A percentile compares a stretch with the other conserved stretches of the same genome.
phyloP scores from a whole-genome alignment of 2,888 invertebrate species.

The Glyphotaelius pellucidus region DNA sequence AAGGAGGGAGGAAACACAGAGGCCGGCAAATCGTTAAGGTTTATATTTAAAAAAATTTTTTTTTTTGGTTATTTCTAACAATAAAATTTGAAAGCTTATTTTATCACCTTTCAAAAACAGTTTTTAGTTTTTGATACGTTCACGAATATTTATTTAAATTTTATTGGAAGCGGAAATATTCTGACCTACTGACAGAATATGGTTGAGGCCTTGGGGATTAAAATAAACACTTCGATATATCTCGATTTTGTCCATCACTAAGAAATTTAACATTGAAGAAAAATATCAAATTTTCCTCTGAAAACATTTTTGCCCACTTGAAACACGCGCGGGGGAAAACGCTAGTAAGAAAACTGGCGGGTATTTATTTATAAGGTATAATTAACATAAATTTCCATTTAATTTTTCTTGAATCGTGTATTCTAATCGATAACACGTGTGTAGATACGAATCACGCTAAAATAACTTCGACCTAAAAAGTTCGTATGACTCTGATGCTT shows the following conservation, averaged over 20 bases:
- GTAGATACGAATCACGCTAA: neutral
- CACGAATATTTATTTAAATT: too few relatives aligned
- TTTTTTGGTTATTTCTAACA: too few relatives aligned
- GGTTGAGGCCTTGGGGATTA: neutral
- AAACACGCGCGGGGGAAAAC: neutral
- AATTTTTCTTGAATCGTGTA: neutral
- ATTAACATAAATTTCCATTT: slow-evolving; percentile 2
- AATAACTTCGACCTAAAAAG: neutral
- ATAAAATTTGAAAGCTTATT: too few relatives aligned
- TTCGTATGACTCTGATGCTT: neutral
- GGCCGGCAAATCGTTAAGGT: too few relatives aligned
- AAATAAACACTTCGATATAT: neutral
- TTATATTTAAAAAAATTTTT: too few relatives aligned
- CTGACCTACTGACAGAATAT: too few relatives aligned
- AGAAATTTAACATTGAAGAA: neutral
- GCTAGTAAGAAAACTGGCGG: neutral
- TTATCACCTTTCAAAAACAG: too few relatives aligned
- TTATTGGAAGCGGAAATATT: too few relatives aligned
- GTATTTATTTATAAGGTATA: neutral
- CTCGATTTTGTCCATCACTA: neutral
- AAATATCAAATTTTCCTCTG: neutral
- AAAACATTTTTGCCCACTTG: neutral
- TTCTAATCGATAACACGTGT: neutral
- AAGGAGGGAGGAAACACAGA: too few relatives aligned
- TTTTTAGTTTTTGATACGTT: too few relatives aligned